Evolutionary conservation across 2,888 invertebrate genomes (phyloP), one percentile per base, ranked within the genome.

Genomic region (Laothoe populi): DNA sequence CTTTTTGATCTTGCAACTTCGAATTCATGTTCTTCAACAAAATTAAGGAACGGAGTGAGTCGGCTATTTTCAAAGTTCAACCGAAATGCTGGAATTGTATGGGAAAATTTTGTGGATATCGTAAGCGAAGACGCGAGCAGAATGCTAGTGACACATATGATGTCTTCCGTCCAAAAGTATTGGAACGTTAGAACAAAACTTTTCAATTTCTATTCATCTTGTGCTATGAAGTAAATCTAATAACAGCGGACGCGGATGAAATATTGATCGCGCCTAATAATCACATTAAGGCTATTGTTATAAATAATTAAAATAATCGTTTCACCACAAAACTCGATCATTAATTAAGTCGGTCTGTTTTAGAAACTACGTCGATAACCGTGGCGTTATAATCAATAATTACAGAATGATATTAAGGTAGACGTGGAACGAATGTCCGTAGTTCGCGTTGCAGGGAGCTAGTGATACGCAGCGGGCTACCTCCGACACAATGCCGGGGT

Each of bases 331-430:
- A 66, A 64, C 57, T 64, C 64, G 70, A 81, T 83, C 84, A 88
- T 88, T 88, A 87, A 88, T 88, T 83, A 84, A 80, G 76, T 75
- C 74, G 71, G 78, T 77, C 83, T 81, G 79, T 84, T 86, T 82
- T 79, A 82, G 78, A 79, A 80, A 78, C 76, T 76, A 75, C 78
- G 79, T 73, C 79, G 76, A 81, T 81, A 84, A 83, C 86, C 91
- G 83, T 92, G 88, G 89, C 85, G 79, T 68, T 82, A 83, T 91
- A 90, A 92, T 91, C 90, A 88, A 91, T 91, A 90, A 92, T 90
- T 90, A 91, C 84, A 80, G 84, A 84, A 86, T 84, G 77, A 82
- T 86, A 82, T 84, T 79, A 82, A 73, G 78, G 76, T 81, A 81
- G 85, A 84, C 74, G 84, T 84, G 90, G 83, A 92, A 91, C 92